phyloP scores from a whole-genome alignment of 1,140 invertebrate genomes.

The Neodiprion virginianus region DNA sequence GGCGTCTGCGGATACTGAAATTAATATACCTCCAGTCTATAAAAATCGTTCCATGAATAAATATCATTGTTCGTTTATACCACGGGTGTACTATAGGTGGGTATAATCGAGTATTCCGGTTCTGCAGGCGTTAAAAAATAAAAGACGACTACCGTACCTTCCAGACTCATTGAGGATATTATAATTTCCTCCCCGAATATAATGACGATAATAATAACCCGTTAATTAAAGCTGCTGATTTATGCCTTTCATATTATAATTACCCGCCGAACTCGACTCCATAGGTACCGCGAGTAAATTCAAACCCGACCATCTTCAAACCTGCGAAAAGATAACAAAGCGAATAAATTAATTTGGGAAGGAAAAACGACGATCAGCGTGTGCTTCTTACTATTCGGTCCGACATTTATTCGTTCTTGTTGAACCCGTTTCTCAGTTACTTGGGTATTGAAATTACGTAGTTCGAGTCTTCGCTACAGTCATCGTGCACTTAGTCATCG shows the following conservation, averaged over 20 bases:
- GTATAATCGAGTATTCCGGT: not conserved
- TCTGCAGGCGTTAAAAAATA: not conserved
- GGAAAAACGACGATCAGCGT: conserved; percentile 1
- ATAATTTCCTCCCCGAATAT: conserved; percentile 43
- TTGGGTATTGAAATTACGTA: no score
- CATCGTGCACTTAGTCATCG: no score
- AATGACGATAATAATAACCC: conserved; percentile 59
- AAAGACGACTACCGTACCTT: not conserved
- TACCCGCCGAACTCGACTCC: conserved; percentile 55
- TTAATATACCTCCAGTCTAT: not conserved
- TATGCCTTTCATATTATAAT: conserved; percentile 62
- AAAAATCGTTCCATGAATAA: not conserved
- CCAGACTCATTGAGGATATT: conserved; percentile 38
- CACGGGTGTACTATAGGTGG: no score
- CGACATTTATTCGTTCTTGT: no score
- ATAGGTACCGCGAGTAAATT: conserved; percentile 30
- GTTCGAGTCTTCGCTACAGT: no score
- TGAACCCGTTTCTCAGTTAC: no score
- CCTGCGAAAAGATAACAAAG: conserved; percentile 40
- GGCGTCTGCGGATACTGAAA: not conserved
- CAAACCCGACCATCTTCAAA: conserved; percentile 30
- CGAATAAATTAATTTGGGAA: conserved; percentile 57
- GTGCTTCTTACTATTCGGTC: no score
- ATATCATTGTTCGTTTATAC: not conserved
- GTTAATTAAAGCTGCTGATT: conserved; percentile 59